Evolutionary conservation across 2,113 vertebrate genomes (phyloP).

Genomic region (Capreolus pygargus): DNA sequence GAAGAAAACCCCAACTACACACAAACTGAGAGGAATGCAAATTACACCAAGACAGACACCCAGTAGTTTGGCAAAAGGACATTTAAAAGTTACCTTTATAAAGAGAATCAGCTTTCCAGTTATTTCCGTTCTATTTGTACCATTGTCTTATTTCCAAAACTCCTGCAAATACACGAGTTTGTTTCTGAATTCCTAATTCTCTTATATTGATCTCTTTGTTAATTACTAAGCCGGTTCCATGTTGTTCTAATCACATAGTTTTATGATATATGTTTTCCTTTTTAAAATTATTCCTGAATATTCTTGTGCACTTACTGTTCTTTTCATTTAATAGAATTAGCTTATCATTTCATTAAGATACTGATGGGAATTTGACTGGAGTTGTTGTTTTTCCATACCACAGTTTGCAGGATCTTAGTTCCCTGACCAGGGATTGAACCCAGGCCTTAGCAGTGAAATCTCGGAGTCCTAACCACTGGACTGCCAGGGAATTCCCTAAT

Average conservation of each 20-base stretch:
- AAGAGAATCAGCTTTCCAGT: not conserved
- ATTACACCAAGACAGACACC: not conserved
- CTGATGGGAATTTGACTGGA: not conserved
- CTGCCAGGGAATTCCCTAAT: not conserved
- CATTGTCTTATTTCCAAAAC: not conserved
- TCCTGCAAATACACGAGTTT: not conserved
- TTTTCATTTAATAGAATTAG: not conserved
- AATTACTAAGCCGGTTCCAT: not conserved
- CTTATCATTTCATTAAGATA: not conserved
- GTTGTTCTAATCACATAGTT: not conserved
- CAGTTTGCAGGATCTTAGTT: not conserved
- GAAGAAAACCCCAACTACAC: not conserved
- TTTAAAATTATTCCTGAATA: not conserved
- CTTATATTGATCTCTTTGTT: constrained; percentile 6
- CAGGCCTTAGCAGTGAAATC: not conserved
- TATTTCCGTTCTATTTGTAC: not conserved
- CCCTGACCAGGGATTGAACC: not conserved
- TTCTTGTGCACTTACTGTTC: not conserved
- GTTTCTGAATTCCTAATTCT: not conserved
- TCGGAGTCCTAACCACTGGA: not conserved
- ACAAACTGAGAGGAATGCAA: not conserved
- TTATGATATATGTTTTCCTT: not conserved
- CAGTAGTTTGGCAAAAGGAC: not conserved
- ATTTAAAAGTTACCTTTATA: not conserved
- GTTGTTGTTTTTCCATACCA: not conserved